Evolutionary conservation across 2,888 invertebrate species (phyloP).

Genomic region (Lamellibrachia satsuma): DNA sequence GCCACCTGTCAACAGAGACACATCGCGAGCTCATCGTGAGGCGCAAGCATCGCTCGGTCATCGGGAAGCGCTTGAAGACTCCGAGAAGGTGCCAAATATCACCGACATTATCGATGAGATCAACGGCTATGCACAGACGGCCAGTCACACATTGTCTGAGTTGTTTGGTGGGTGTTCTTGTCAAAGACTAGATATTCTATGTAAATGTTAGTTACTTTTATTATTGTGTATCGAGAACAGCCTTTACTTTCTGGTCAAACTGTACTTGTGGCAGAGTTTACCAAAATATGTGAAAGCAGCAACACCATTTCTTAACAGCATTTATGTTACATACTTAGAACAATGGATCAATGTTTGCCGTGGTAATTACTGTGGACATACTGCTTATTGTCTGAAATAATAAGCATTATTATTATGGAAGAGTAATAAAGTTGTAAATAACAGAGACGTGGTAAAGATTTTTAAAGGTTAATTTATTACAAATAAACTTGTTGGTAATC

Average conservation of each 20-base stretch:
- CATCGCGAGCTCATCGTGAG: neutral
- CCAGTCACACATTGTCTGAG: conserved; percentile 90
- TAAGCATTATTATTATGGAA: neutral
- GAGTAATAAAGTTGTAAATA: too few relatives aligned
- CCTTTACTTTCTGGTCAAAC: neutral
- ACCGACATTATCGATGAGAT: conserved; percentile 92
- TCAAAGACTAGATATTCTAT: neutral
- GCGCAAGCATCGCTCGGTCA: conserved; percentile 2
- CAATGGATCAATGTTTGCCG: neutral
- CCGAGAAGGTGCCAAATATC: conserved; percentile 73
- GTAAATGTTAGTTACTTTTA: too few relatives aligned
- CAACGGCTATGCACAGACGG: conserved; percentile 81
- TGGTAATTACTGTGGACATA: neutral
- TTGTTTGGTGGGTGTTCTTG: conserved; percentile 78
- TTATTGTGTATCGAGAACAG: neutral
- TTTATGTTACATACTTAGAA: neutral
- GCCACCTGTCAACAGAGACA: conserved; percentile 25
- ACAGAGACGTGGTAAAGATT: neutral
- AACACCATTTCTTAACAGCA: neutral
- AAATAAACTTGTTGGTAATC: neutral
- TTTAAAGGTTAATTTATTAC: neutral
- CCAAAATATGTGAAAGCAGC: neutral
- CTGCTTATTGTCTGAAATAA: neutral
- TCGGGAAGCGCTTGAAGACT: neutral
- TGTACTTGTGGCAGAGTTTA: neutral